Evolutionary conservation across 2,888 invertebrate species (phyloP), one percentile per base, ranked within the genome.

Genomic region (Parnassius mnemosyne): DNA sequence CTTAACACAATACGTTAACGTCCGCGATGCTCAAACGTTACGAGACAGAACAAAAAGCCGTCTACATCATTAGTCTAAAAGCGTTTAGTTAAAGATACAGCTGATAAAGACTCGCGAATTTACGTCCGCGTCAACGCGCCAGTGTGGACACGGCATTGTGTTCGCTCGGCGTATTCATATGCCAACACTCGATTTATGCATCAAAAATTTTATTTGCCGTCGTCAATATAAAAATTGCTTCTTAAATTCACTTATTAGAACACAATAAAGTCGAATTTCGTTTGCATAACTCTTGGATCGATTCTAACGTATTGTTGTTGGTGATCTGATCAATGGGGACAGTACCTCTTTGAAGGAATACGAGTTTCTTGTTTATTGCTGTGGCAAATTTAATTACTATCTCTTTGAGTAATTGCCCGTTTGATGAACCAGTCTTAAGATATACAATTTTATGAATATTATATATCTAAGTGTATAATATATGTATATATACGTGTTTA

Each of bases 131-230:
- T 78, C 75, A 66, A 68, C 68, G 76, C 72, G 69, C 71, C 70
- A 66, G 69, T 68, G 71, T 69, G 73, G 84, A 83, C 85, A 83
- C 71, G 65, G 77, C 83, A 85, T 86, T 87, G 86, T 87, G 72
- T 71, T 72, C 57, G 61, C 62, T 64, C 64, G 70, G 76, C 73
- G 84, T 86, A 87, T 87, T 86, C 86, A 87, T 84, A 86, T 85
- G 87, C 81, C 87, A 85, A 80, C 78, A 79, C 79, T 77, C 77
- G 78, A 87, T 86, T 86, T 87, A 87, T 87, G 75, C 69, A 76
- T 74, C 70, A 61, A 74, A 80, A 69, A 69, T 65, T 65, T 69
- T 69, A 64, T 58, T 66, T 66, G 60, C 70, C 56, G 34, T 50
- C 52, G 41, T 10, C 42, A 46, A 66, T 54, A 63, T 53, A 56